A percentile compares a stretch with the other conserved stretches of the same genome.
Conservation (phyloP, 2,113 vertebrate genomes). For the Pica pica region DNA sequence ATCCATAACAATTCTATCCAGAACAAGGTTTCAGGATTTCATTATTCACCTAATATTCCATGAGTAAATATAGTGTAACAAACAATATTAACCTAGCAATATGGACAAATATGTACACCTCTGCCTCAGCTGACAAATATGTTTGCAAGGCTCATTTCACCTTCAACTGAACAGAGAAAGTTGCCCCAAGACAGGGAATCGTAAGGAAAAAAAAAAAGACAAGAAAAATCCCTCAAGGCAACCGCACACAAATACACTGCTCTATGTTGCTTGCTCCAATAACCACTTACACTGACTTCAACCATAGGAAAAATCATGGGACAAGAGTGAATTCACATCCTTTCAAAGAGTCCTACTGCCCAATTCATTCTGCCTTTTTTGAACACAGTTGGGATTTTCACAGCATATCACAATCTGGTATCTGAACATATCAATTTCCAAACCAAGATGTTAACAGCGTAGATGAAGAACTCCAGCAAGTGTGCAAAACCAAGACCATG, state of each 20-base stretch:
- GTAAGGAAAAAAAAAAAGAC: neutral
- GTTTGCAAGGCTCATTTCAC: conserved; percentile 4
- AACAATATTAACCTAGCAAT: neutral
- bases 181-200: neutral
- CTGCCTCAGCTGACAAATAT: neutral
- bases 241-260: neutral
- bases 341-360: neutral
- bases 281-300: neutral
- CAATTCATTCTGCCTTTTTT: neutral
- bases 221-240: neutral
- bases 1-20: neutral
- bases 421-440: neutral
- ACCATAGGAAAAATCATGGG: neutral
- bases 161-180: neutral
- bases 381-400: neutral
- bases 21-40: neutral
- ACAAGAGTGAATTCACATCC: neutral
- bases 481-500: neutral
- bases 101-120: neutral
- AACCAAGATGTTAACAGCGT: neutral
- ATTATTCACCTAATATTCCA: neutral
- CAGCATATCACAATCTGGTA: neutral
- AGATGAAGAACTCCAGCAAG: neutral
- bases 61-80: neutral
- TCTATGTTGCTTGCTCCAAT: neutral